phyloP scores from a whole-genome alignment of 2,888 invertebrate species.

The Malthinus flaveolus region DNA sequence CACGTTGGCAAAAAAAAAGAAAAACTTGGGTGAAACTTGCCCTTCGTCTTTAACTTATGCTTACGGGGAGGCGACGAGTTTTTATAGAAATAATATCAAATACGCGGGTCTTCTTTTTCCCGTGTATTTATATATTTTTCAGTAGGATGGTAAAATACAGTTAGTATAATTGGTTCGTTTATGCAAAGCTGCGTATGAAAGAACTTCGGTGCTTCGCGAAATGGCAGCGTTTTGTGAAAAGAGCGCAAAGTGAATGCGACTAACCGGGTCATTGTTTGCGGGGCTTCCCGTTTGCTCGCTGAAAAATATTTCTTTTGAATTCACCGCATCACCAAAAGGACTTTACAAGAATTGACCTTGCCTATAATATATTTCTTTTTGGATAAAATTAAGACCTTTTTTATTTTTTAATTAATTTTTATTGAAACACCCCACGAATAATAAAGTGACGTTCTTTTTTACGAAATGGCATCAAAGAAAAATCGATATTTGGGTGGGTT shows the following conservation, averaged over 20 bases:
- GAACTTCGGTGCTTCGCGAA: constrained; percentile 27
- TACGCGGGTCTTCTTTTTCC: constrained; percentile 17
- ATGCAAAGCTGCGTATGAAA: constrained; percentile 30
- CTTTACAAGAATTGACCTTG: constrained; percentile 17
- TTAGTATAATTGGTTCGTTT: constrained; percentile 31
- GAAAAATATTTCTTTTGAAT: constrained; percentile 27
- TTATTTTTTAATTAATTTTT: too few relatives aligned
- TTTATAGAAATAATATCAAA: constrained; percentile 27
- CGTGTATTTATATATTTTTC: constrained; percentile 25
- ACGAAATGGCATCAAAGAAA: too few relatives aligned
- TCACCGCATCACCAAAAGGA: constrained; percentile 15
- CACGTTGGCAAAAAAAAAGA: too few relatives aligned
- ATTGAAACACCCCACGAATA: too few relatives aligned
- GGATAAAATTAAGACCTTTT: too few relatives aligned
- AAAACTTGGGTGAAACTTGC: background rate
- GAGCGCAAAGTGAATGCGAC: constrained; percentile 23
- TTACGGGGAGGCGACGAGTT: constrained; percentile 11
- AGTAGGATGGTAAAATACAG: constrained; percentile 23
- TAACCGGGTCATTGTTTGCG: constrained; percentile 31
- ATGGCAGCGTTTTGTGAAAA: constrained; percentile 27
- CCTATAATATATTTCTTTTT: constrained; percentile 18
- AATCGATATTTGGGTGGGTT: too few relatives aligned
- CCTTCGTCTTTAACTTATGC: constrained; percentile 20
- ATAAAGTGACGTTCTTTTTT: too few relatives aligned
- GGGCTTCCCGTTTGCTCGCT: constrained; percentile 26